These are phyloP conservation scores for Chamaedrilus cognettii DNA, from an alignment of 2,888 invertebrate genomes.

Conservation along the genomic window DNA sequence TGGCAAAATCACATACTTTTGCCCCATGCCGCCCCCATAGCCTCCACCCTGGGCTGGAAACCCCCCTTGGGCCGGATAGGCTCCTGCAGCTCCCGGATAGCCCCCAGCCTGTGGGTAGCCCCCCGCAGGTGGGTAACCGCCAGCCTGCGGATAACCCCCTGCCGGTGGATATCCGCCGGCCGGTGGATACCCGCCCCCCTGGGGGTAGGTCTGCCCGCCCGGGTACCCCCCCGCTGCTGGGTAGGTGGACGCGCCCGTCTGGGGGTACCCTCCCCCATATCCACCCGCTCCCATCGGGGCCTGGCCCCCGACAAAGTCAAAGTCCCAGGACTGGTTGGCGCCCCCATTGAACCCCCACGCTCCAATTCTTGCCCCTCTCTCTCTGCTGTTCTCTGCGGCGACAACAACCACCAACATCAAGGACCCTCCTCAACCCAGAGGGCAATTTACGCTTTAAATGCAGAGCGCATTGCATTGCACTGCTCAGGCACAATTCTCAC, in stretches of 20 bases:
- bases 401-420: no score
- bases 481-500: no score
- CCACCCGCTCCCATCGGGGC: background rate
- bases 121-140: conserved; percentile 1
- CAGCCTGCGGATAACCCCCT: background rate
- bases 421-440: no score
- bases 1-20: no score
- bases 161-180: background rate
- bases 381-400: conserved; percentile 4
- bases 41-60: background rate
- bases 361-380: background rate
- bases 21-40: no score
- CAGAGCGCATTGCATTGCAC: no score
- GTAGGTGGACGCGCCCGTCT: background rate
- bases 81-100: background rate
- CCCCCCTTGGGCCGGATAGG: background rate
- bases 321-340: conserved; percentile 10
- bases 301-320: conserved; percentile 3
- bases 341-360: conserved; percentile 8
- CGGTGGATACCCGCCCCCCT: background rate
- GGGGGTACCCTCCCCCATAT: background rate
- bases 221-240: background rate
- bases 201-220: background rate
- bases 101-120: background rate
- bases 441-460: no score